Percentiles rank a stretch among this genome's conserved stretches.
These are phyloP conservation scores for Trissolcus basalis DNA, from an alignment of 1,140 invertebrate species.

Conservation along the genomic window DNA sequence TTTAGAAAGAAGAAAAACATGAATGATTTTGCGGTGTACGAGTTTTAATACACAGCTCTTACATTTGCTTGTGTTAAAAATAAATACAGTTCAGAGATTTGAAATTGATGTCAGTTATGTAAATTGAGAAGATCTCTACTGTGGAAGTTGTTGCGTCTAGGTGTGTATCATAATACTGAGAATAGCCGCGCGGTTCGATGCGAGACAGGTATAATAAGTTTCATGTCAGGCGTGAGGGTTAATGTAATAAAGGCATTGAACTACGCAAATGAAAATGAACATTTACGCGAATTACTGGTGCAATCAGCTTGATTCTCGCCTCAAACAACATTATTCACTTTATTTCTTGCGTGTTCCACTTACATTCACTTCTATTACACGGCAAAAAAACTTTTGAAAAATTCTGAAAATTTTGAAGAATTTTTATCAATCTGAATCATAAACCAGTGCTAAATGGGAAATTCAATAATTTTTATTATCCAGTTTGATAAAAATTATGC, in stretches of 20 bases:
- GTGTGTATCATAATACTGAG: constrained; percentile 30
- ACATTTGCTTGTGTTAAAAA: not conserved
- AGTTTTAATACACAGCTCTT: not conserved
- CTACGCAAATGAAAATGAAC: constrained; percentile 54
- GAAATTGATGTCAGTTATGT: constrained; percentile 21
- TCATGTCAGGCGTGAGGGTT: constrained; percentile 44
- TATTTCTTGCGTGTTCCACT: constrained; percentile 51
- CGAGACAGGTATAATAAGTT: constrained; percentile 52
- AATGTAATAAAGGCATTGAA: constrained; percentile 46
- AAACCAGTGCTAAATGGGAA: too few relatives aligned
- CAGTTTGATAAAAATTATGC: too few relatives aligned
- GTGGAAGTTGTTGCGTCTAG: constrained; percentile 40
- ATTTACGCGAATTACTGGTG: constrained; percentile 48
- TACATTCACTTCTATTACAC: constrained; percentile 45
- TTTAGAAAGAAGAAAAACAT: too few relatives aligned
- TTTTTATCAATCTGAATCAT: too few relatives aligned
- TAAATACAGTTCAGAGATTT: not conserved
- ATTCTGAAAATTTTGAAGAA: too few relatives aligned
- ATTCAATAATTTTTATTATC: too few relatives aligned
- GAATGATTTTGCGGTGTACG: too few relatives aligned
- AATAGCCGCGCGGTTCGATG: constrained; percentile 36
- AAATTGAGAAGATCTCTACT: constrained; percentile 39
- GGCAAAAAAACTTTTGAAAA: too few relatives aligned
- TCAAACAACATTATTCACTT: constrained; percentile 57
- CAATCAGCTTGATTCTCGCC: constrained; percentile 46